Evolutionary conservation across 2,113 vertebrate species (phyloP).

Genomic region (Sylvilagus bachmani): DNA sequence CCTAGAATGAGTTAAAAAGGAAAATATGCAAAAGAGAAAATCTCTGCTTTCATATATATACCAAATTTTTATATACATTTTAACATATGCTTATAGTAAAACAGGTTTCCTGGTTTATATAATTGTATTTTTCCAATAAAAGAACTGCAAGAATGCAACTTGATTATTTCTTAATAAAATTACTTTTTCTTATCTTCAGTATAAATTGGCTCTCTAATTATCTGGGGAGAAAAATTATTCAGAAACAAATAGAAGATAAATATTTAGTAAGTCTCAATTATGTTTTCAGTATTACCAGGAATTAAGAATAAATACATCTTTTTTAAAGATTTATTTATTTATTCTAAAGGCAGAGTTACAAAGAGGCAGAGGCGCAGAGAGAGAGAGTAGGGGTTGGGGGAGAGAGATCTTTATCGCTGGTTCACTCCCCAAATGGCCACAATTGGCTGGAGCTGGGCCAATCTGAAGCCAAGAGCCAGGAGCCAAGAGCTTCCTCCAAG

Average conservation of each 20-base stretch:
- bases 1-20: neutral
- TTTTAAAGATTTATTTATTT: no score
- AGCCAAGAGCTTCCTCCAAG: no score
- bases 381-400: no score
- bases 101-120: neutral
- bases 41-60: neutral
- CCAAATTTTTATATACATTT: neutral
- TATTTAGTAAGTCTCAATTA: neutral
- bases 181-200: conserved; percentile 23
- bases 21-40: neutral
- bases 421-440: no score
- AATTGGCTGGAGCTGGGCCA: no score
- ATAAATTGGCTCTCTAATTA: conserved; percentile 13
- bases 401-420: no score
- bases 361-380: no score
- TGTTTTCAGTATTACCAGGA: neutral
- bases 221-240: neutral
- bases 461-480: no score
- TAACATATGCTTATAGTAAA: neutral
- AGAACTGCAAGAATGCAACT: neutral
- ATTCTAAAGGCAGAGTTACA: no score
- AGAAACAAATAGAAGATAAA: neutral
- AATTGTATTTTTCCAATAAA: conserved; percentile 24
- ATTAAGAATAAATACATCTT: neutral
- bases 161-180: neutral